Conservation (phyloP, 1,140 invertebrate genomes). For the Venturia canescens region DNA sequence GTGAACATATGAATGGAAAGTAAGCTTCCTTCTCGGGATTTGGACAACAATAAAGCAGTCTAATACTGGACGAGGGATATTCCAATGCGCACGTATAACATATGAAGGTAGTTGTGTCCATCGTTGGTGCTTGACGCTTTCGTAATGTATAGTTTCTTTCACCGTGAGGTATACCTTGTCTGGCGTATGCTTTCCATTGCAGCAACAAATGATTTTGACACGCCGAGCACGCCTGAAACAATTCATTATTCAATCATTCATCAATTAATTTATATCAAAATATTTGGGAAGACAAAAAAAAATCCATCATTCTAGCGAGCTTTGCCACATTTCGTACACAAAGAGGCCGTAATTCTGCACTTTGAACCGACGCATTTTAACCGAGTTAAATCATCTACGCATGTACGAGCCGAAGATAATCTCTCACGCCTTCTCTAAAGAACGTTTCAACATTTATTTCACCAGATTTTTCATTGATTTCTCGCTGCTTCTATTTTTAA, state of each 20-base stretch:
- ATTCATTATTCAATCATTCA: not conserved
- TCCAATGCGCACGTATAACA: slow-evolving; percentile 92
- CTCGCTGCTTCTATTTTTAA: too few species aligned
- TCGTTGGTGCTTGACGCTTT: slow-evolving; percentile 82
- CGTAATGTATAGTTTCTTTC: slow-evolving; percentile 88
- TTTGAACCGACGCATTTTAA: not conserved
- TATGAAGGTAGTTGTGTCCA: slow-evolving; percentile 86
- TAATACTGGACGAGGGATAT: slow-evolving; percentile 85
- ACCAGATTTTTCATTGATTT: too few species aligned
- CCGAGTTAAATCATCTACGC: not conserved
- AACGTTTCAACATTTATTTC: too few species aligned
- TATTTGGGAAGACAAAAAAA: not conserved
- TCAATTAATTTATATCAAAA: too few species aligned
- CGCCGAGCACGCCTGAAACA: slow-evolving; percentile 83
- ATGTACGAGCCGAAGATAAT: not conserved
- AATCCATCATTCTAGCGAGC: not conserved
- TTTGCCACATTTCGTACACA: not conserved
- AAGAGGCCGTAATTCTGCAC: not conserved
- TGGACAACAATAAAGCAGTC: slow-evolving; percentile 89
- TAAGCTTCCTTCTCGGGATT: slow-evolving; percentile 91
- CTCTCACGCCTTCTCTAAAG: not conserved
- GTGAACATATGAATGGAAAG: slow-evolving; percentile 89
- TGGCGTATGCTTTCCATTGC: slow-evolving; percentile 85
- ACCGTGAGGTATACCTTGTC: slow-evolving; percentile 83
- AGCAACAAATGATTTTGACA: slow-evolving; percentile 89